These are phyloP conservation scores for Eupithecia subumbrata DNA, from an alignment of 2,888 invertebrate genomes.

Conservation along the genomic window DNA sequence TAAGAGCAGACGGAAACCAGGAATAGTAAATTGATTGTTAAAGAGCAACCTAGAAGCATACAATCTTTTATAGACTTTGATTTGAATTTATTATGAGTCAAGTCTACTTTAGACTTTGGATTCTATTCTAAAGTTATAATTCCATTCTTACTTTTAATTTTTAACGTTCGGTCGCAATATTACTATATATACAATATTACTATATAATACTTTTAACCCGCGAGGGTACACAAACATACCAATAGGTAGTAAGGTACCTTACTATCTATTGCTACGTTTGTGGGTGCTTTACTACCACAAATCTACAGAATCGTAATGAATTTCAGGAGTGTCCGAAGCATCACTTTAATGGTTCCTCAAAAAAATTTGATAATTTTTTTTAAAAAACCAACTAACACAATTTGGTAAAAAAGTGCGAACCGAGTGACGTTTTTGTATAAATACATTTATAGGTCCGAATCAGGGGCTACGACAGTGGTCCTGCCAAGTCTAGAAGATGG, in stretches of 20 bases:
- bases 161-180: background rate
- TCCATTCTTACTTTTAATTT: background rate
- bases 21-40: background rate
- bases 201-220: background rate
- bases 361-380: too few species aligned
- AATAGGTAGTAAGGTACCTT: too few species aligned
- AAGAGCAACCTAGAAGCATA: background rate
- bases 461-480: too few species aligned
- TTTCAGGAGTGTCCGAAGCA: background rate
- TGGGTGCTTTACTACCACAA: background rate
- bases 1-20: background rate
- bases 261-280: background rate
- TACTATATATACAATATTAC: too few species aligned
- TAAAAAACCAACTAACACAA: too few species aligned
- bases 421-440: too few species aligned
- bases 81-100: background rate
- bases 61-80: background rate
- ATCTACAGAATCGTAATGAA: background rate
- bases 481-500: too few species aligned
- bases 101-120: background rate
- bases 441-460: background rate
- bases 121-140: background rate
- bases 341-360: background rate
- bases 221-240: too few species aligned
- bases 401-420: background rate